Evolutionary conservation across 2,888 invertebrate genomes (phyloP), one percentile per base, ranked within the genome.

Genomic region (Philonicus albiceps): DNA sequence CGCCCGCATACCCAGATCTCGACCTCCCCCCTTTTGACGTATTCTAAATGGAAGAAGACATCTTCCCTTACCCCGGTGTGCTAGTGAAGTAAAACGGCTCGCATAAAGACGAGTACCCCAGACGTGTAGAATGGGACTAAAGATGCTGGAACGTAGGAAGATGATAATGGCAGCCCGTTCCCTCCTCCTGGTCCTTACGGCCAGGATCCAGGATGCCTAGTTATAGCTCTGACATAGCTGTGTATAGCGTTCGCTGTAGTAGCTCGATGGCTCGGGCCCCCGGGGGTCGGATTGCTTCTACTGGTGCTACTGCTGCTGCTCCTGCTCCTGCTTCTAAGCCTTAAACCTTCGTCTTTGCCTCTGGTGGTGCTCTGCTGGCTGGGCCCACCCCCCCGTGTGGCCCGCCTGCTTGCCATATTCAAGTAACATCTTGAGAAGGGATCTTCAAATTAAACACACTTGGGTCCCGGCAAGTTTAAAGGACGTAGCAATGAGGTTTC

Each of bases 381-480:
- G 22, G 8, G 55, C 5, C 40, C 1, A 5, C 5, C 19, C 11
- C 64, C 22, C 27, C 22, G 22, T 64, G 22, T 11, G 19, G 31
- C 73, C 73, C 64, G n/a, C 73, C 74, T 75, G 74, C 85, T 74
- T 75, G 75, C 75, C 75, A 75, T 85, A 85, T 75, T 85, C 75
- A 75, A 85, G 74, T 85, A 85, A 85, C 85, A 85, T 85, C 85
- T 85, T 85, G 85, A 85, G 75, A 85, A 85, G 75, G 85, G 85
- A 85, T 85, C 85, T 85, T 85, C 85, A 85, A 85, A 85, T 85
- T 85, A 85, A 85, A 85, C 85, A 85, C 85, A 85, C 85, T 85
- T 85, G 85, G 85, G 85, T 85, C 74, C 75, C 43, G 53, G 85
- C 75, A 85, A 75, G 85, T 75, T 85, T 49, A 85, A 75, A 74